Evolutionary conservation across 1,140 invertebrate genomes (phyloP).

Genomic region (Hestina assimilis): DNA sequence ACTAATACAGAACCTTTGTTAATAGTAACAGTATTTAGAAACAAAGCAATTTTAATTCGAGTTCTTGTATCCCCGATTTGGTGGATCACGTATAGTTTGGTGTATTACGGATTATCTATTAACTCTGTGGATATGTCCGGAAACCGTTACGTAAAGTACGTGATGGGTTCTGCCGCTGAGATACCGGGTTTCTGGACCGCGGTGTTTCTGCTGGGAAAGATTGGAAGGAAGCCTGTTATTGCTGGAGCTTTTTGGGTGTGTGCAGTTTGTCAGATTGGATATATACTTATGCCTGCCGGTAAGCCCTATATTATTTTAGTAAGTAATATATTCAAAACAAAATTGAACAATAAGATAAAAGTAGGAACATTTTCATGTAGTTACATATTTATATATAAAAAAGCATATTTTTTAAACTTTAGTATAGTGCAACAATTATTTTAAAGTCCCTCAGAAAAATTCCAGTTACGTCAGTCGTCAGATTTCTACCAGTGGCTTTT

Average conservation of each 20-base stretch:
- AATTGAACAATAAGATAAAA: too few relatives aligned
- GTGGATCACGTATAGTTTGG: slow-evolving; percentile 83
- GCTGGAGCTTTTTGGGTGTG: slow-evolving; percentile 85
- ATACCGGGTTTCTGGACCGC: slow-evolving; percentile 84
- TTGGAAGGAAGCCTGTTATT: slow-evolving; percentile 80
- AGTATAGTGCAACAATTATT: too few relatives aligned
- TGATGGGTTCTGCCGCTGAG: slow-evolving; percentile 82
- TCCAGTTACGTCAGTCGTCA: too few relatives aligned
- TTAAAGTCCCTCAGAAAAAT: too few relatives aligned
- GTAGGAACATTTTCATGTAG: too few relatives aligned
- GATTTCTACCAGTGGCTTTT: too few relatives aligned
- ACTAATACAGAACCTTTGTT: slow-evolving; percentile 53
- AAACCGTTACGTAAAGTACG: slow-evolving; percentile 83
- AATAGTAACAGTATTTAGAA: slow-evolving; percentile 77
- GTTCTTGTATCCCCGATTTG: slow-evolving; percentile 82
- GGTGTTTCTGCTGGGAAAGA: slow-evolving; percentile 39
- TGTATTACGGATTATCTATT: slow-evolving; percentile 84
- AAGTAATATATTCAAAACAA: too few relatives aligned
- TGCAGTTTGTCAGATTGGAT: slow-evolving; percentile 82
- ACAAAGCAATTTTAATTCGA: slow-evolving; percentile 79
- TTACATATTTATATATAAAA: too few relatives aligned
- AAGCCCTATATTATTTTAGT: neutral
- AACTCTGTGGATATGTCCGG: slow-evolving; percentile 82
- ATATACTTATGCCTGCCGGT: slow-evolving; percentile 82
- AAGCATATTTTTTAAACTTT: too few relatives aligned